These are phyloP conservation scores for Apostichopus parvimensis DNA, from an alignment of 35 echinoderm and acorn worm species.

Conservation along the genomic window DNA sequence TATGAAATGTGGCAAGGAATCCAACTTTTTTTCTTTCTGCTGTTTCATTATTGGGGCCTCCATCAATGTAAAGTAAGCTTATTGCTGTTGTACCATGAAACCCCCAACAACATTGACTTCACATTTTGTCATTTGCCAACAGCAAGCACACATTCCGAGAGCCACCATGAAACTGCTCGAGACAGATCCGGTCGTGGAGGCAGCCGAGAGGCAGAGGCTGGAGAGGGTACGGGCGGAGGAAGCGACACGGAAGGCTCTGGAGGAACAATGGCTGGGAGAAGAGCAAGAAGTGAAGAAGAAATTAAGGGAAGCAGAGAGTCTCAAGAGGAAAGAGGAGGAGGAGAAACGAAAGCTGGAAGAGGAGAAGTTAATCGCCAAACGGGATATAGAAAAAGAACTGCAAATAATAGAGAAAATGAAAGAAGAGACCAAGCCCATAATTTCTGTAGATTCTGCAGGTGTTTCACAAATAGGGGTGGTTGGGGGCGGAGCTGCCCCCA, in stretches of 20 bases:
- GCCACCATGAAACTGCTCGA: conserved; percentile 80
- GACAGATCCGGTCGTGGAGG: conserved; percentile 67
- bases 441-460: neutral
- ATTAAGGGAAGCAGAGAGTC: conserved; percentile 4
- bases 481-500: neutral
- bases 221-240: conserved; percentile 48
- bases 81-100: too few species aligned
- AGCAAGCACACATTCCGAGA: conserved; percentile 90
- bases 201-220: conserved; percentile 50
- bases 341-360: conserved; percentile 47
- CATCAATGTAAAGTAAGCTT: too few species aligned
- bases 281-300: conserved; percentile 56
- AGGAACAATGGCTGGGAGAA: conserved; percentile 44
- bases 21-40: too few species aligned
- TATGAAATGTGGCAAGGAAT: too few species aligned
- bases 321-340: neutral
- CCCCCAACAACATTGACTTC: too few species aligned
- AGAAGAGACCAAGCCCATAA: neutral
- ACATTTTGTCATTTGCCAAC: neutral
- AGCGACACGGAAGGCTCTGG: conserved; percentile 24
- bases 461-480: conserved; percentile 22
- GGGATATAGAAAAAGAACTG: conserved; percentile 27
- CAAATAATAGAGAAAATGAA: conserved; percentile 50
- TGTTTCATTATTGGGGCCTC: too few species aligned
- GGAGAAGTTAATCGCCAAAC: conserved; percentile 33